Percentiles rank a stretch among this genome's conserved stretches.
Evolutionary conservation across 2,113 vertebrate species (phyloP).

Genomic region (Pelusios castaneus): DNA sequence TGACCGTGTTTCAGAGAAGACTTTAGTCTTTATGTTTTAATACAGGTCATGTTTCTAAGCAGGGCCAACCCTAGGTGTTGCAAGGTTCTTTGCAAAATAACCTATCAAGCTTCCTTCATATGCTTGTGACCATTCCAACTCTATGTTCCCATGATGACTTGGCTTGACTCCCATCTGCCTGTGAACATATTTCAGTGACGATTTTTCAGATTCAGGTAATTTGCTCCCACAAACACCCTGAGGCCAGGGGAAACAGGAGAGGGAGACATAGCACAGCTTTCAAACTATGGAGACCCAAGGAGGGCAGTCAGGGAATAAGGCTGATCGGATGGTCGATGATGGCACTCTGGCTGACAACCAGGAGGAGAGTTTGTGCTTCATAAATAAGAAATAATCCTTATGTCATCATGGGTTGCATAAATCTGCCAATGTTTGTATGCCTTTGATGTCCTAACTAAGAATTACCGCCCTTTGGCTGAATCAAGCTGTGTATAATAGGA

Average conservation of each 20-base stretch:
- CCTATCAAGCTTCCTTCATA: not conserved
- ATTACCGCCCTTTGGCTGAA: not conserved
- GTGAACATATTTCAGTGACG: not conserved
- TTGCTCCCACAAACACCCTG: not conserved
- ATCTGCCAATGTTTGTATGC: conserved; percentile 52
- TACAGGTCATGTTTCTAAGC: not conserved
- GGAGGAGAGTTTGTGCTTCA: conserved; percentile 25
- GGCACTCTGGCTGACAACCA: conserved; percentile 25
- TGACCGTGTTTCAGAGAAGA: not conserved
- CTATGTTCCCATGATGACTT: not conserved
- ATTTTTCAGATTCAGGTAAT: not conserved
- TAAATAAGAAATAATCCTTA: conserved; percentile 41
- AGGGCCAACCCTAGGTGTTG: not conserved
- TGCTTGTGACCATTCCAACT: not conserved
- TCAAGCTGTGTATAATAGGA: conserved; percentile 32
- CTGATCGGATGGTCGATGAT: not conserved
- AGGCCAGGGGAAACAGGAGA: not conserved
- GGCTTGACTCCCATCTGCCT: not conserved
- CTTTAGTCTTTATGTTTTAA: not conserved
- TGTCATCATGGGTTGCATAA: conserved; percentile 4
- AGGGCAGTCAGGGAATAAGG: not conserved
- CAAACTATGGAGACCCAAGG: not conserved
- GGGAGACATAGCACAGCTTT: not conserved
- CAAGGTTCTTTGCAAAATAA: not conserved
- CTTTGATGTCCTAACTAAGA: conserved; percentile 39